Conservation (phyloP, 1,140 invertebrate genomes). For the Diorhabda carinulata region DNA sequence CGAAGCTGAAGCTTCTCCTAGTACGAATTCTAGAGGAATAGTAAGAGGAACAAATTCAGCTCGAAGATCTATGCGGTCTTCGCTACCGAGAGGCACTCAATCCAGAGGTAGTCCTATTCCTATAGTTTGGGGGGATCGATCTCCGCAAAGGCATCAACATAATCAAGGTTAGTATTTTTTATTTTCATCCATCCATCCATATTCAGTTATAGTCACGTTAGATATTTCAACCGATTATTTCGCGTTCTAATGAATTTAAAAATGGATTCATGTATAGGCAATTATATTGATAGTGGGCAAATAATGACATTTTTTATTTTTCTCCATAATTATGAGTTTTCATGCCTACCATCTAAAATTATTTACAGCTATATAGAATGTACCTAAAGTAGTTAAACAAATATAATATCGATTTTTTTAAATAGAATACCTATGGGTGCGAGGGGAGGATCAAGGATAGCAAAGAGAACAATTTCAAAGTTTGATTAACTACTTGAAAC, state of each 20-base stretch:
- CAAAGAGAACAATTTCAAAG: too few species aligned
- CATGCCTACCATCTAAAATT: too few species aligned
- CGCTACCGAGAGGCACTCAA: background rate
- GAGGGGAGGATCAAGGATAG: too few species aligned
- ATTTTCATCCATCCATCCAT: slow-evolving; percentile 13
- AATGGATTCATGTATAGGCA: too few species aligned
- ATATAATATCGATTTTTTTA: too few species aligned
- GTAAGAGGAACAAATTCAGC: slow-evolving; percentile 32
- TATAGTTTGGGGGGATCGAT: slow-evolving; percentile 4
- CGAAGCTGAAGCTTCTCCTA: slow-evolving; percentile 65
- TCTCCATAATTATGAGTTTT: too few species aligned
- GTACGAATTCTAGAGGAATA: slow-evolving; percentile 6
- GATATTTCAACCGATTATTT: slow-evolving; percentile 33
- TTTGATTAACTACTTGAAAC: too few species aligned
- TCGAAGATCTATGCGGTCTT: slow-evolving; percentile 10
- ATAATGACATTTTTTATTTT: too few species aligned
- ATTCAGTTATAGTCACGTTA: slow-evolving; percentile 9
- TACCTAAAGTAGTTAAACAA: too few species aligned
- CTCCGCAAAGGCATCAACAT: slow-evolving; percentile 9
- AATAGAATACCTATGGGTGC: too few species aligned
- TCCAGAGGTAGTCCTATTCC: background rate
- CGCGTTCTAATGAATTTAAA: slow-evolving; percentile 24
- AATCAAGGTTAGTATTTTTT: slow-evolving; percentile 28
- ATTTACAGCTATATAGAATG: too few species aligned
- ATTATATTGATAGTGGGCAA: too few species aligned